Evolutionary conservation across 2,888 invertebrate species (phyloP), one percentile per base, ranked within the genome.

Genomic region (Macrophya alboannulata): DNA sequence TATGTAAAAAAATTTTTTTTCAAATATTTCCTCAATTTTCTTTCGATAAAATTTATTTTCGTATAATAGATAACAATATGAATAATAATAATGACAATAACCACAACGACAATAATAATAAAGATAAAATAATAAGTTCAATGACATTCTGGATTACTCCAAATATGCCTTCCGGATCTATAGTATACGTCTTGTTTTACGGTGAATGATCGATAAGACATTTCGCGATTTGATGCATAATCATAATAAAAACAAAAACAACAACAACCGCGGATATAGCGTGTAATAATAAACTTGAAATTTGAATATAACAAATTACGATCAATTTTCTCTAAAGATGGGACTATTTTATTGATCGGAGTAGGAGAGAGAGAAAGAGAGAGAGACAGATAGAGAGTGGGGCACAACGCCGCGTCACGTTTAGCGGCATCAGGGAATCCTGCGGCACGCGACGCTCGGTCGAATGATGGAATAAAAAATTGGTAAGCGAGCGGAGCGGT

Each of bases 261-360:
- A 17, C 17, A 15, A 68, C 8, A 68, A 68, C 31, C 25, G 12
- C 25, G 62, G 62, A 6, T 68, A 37, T 6, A 68, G 25, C 25
- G 62, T 62, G 10, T 62, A 25, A 25, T 62, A 1, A 62, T 10
- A 25, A 12, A 62, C 21, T 62, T 25, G 25, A 55, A 43, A 76
- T 40, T 65, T 83, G 85, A 62, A 45, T 85, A 79, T 86, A 48
- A 45, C 37, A 91, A 91, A 88, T 88, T 88, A 88, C 87, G 88
- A 89, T 89, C 89, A 91, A 90, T 89, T 89, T 91, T 89, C 88
- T 89, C 89, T 89, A 88, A 90, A 91, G 91, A 92, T 92, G 91
- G 91, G 89, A 68, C 91, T 90, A 90, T 92, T 92, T 92, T 92
- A 93, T 93, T 92, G 93, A 93, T 93, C 92, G 92, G 89, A 89